Evolutionary conservation across 2,797 vertebrate genomes (phyloP), one percentile per base, ranked within the genome.

Genomic region (Spinibarbus caldwelli): DNA sequence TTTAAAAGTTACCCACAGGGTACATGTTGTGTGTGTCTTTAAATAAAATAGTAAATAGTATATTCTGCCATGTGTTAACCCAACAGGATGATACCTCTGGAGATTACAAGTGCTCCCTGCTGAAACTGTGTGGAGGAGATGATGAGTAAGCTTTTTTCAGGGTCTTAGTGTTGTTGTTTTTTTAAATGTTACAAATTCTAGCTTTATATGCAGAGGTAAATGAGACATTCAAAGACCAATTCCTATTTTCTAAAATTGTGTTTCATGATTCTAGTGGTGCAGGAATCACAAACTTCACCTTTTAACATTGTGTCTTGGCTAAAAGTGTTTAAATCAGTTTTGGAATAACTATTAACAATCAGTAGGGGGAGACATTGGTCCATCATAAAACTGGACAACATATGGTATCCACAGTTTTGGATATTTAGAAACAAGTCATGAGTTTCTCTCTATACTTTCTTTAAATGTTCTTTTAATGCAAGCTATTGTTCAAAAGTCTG

Each of bases 81-180:
- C 75, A 49, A 64, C 86, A 99, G 98, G 97, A 99, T 36, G 98
- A 99, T 90, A 99, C 98, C 0, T 99, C 98, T 0, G 98, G 98
- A 2, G 98, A 98, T 73, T 99, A 99, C 92, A 98, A 98, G 93
- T 96, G 95, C 92, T 96, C 97, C 4, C 93, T 99, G 88, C 95
- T 99, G 59, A 97, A 97, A 85, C 94, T 99, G 59, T 99, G 98
- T 0, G 98, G 98, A 85, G 98, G 98, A 85, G 98, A 99, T 0
- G 98, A 99, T 80, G 98, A 99, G 98, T 99, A 94, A 96, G 97
- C 95, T 9, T 23, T 47, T 79, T 79, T 47, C 23, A 38, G 34
- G 4, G 23, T 41, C 54, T n/a, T n/a, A n/a, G n/a, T n/a, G n/a
- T n/a, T n/a, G n/a, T n/a, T n/a, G n/a, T 10, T 77, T 54, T 77